These are phyloP conservation scores for Zoanthus gigantus DNA, from an alignment of 92 coral and sea anemone species.

Conservation along the genomic window DNA sequence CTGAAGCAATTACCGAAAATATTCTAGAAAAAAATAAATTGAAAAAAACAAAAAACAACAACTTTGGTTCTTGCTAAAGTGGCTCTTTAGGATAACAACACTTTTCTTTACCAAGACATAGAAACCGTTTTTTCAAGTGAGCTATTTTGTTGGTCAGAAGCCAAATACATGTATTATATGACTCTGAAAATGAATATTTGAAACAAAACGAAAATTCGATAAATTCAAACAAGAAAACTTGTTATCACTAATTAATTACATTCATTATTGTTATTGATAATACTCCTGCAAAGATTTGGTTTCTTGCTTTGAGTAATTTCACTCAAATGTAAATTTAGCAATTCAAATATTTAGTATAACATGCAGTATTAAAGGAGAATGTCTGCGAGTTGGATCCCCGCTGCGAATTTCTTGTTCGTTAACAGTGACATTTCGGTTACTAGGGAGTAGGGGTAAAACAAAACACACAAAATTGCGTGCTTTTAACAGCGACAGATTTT, in stretches of 20 bases:
- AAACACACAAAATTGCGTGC: not conserved
- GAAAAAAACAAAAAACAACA: not conserved
- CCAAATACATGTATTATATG: not conserved
- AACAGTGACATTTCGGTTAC: not conserved
- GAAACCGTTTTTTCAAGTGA: not conserved
- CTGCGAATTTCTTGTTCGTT: slow-evolving; percentile 5
- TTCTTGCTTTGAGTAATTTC: not conserved
- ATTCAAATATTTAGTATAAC: slow-evolving; percentile 9
- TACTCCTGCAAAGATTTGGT: not conserved
- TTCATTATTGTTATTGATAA: not conserved
- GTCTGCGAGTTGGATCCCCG: slow-evolving; percentile 9
- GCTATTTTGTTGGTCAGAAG: not conserved
- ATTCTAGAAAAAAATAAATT: not conserved
- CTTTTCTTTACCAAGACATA: not conserved
- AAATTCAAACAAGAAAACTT: not conserved
- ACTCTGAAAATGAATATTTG: not conserved
- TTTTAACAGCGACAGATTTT: not conserved
- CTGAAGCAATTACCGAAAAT: slow-evolving; percentile 13
- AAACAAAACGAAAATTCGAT: not conserved
- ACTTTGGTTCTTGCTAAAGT: not conserved
- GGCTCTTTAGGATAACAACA: not conserved
- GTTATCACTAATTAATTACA: not conserved
- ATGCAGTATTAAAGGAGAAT: slow-evolving; percentile 39
- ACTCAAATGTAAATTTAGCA: slow-evolving; percentile 7
- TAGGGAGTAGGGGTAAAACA: not conserved